Evolutionary conservation across 2,113 vertebrate genomes (phyloP).

Genomic region (Chaenogobius annularis): DNA sequence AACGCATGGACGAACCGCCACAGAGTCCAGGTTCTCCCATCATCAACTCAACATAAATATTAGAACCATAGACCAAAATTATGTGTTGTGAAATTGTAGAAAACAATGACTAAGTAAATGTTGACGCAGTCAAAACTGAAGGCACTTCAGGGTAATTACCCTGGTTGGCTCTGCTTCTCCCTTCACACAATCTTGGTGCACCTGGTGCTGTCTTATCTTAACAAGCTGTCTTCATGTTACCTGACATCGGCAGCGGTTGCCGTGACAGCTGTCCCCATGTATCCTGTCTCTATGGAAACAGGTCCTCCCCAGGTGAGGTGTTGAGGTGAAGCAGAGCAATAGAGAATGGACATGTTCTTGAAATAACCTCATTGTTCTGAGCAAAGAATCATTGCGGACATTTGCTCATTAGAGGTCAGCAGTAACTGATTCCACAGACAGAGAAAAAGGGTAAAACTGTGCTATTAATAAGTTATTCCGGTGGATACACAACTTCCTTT

Average conservation of each 20-base stretch:
- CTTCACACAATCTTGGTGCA: background rate
- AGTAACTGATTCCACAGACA: background rate
- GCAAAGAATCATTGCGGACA: background rate
- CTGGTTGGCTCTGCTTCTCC: slow-evolving; percentile 1
- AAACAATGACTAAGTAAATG: no score
- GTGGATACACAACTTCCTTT: no score
- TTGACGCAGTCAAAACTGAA: no score
- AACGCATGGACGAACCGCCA: no score
- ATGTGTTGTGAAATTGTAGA: no score
- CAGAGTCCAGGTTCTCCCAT: no score
- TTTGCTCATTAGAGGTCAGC: background rate
- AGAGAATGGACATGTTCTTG: background rate
- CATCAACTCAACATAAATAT: no score
- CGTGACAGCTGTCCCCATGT: slow-evolving; percentile 41
- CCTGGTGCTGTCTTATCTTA: background rate
- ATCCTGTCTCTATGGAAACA: slow-evolving; percentile 30
- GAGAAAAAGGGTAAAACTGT: background rate
- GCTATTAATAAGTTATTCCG: no score
- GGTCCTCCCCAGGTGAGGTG: slow-evolving; percentile 12
- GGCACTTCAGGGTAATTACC: background rate
- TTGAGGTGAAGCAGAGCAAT: background rate
- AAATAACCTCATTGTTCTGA: background rate
- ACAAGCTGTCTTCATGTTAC: slow-evolving; percentile 16
- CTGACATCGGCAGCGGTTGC: slow-evolving; percentile 22
- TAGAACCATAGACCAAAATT: no score